Conservation (phyloP, 2,888 invertebrate genomes). For the Eilema depressum region DNA sequence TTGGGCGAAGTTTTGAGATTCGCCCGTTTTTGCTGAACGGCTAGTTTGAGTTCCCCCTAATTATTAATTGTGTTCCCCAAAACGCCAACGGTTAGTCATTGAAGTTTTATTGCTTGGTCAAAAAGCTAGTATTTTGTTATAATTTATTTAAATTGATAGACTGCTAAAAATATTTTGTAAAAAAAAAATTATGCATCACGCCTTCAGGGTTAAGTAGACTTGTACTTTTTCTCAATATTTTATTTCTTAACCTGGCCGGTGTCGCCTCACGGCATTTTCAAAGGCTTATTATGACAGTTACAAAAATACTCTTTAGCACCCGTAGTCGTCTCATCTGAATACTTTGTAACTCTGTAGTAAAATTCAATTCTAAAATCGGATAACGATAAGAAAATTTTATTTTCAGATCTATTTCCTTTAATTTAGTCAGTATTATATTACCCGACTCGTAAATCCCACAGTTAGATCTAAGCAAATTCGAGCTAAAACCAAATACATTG, state of each 20-base stretch:
- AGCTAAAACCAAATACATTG: slow-evolving; percentile 41
- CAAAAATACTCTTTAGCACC: too few species aligned
- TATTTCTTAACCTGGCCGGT: too few species aligned
- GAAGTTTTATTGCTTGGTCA: not conserved
- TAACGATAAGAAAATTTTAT: not conserved
- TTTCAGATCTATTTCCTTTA: not conserved
- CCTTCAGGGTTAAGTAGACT: too few species aligned
- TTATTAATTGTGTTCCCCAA: slow-evolving; percentile 18
- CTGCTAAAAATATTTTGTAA: too few species aligned
- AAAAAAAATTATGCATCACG: too few species aligned
- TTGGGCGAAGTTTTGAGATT: slow-evolving; percentile 29
- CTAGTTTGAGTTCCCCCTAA: slow-evolving; percentile 30
- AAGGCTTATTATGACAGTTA: too few species aligned
- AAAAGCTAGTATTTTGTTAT: not conserved
- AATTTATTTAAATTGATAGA: not conserved
- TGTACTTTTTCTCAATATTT: too few species aligned
- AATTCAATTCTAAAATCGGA: not conserved
- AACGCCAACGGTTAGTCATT: not conserved
- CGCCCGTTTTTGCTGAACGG: slow-evolving; percentile 29
- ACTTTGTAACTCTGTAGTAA: not conserved
- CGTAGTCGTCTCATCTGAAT: not conserved
- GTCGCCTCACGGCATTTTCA: too few species aligned
- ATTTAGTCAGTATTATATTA: not conserved
- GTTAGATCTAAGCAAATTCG: slow-evolving; percentile 41
- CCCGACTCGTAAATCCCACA: not conserved